These are phyloP conservation scores for Caloenas nicobarica DNA, from an alignment of 2,113 vertebrate genomes.

Conservation along the genomic window DNA sequence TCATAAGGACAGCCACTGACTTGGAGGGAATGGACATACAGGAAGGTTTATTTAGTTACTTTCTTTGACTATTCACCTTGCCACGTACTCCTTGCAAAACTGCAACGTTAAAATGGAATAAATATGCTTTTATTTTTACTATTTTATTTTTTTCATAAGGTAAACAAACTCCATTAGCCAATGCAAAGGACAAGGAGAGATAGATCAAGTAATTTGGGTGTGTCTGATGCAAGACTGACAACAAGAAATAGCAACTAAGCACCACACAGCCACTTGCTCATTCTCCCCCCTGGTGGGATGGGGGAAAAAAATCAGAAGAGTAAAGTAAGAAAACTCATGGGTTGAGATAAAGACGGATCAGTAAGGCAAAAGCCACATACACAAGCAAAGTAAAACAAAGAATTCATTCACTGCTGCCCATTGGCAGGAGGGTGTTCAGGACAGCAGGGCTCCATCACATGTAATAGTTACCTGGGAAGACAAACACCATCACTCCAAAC, in stretches of 20 bases:
- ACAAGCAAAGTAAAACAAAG: too few relatives aligned
- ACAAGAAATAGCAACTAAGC: not conserved
- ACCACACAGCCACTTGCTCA: too few relatives aligned
- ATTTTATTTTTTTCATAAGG: not conserved
- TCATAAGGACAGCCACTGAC: not conserved
- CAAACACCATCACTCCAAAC: too few relatives aligned
- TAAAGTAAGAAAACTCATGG: too few relatives aligned
- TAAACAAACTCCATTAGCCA: conserved; percentile 40
- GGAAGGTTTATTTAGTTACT: conserved; percentile 20
- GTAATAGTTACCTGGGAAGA: too few relatives aligned
- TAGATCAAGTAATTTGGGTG: conserved; percentile 6
- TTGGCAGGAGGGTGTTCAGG: too few relatives aligned
- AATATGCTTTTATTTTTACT: not conserved
- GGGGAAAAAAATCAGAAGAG: too few relatives aligned
- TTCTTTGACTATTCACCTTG: not conserved
- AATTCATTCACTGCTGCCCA: too few relatives aligned
- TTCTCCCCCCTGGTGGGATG: too few relatives aligned
- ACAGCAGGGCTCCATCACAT: too few relatives aligned
- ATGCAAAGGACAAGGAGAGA: not conserved
- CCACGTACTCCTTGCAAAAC: not conserved
- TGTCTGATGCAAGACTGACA: not conserved
- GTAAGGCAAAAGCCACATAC: too few relatives aligned
- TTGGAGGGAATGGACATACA: not conserved
- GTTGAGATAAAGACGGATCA: too few relatives aligned
- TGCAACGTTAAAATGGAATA: not conserved